Evolutionary conservation across 92 coral and sea anemone genomes (phyloP).

Genomic region (Zoanthus gigantus): DNA sequence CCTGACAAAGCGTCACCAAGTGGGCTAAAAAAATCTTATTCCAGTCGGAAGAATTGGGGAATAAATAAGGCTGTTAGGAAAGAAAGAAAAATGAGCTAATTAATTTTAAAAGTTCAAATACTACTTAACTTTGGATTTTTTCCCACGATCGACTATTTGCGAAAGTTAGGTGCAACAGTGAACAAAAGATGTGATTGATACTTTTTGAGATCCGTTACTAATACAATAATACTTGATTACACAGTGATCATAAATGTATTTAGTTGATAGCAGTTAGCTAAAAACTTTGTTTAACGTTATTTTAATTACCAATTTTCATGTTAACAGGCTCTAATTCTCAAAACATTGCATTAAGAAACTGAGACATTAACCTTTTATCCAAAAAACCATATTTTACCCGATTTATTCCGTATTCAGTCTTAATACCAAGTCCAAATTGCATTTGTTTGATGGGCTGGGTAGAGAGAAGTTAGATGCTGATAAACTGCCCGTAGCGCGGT

Average conservation of each 20-base stretch:
- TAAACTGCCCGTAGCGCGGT: too few relatives aligned
- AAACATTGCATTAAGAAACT: too few relatives aligned
- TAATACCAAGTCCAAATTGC: too few relatives aligned
- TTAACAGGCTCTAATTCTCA: too few relatives aligned
- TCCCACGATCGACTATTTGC: neutral
- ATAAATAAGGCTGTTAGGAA: constrained; percentile 14
- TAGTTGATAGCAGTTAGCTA: neutral
- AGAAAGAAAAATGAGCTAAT: neutral
- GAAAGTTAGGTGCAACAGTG: neutral
- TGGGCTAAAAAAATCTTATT: neutral
- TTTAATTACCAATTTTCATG: too few relatives aligned
- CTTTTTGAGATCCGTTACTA: neutral
- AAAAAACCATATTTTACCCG: too few relatives aligned
- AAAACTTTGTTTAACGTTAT: too few relatives aligned
- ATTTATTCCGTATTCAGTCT: too few relatives aligned
- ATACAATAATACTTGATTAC: neutral
- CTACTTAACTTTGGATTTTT: neutral
- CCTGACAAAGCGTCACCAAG: neutral
- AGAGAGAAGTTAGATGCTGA: too few relatives aligned
- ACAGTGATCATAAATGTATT: neutral
- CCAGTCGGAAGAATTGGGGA: neutral
- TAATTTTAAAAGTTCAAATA: too few relatives aligned
- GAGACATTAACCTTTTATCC: too few relatives aligned
- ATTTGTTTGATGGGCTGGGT: too few relatives aligned
- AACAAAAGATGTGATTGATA: neutral